Evolutionary conservation across 92 coral and sea anemone species (phyloP), one percentile per base, ranked within the genome.

Genomic region (Heteractis magnifica): DNA sequence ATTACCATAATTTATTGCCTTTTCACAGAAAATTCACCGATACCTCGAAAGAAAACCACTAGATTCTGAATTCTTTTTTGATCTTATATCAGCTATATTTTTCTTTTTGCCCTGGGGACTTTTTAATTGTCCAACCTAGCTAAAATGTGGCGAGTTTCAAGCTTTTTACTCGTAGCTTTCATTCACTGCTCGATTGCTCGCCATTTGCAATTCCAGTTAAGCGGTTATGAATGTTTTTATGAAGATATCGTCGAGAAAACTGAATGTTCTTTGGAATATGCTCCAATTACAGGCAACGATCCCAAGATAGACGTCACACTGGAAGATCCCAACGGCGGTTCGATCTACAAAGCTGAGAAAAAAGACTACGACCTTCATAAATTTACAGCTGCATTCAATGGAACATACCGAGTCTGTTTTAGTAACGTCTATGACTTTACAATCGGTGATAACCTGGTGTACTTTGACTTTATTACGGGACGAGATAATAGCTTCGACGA

Each of bases 221-320:
- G 92, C 81, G 99, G 99, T 49, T 96, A 89, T 73, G 99, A 96
- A 70, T 96, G 99, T 77, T 96, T 96, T 88, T 94, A 90, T 87
- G 98, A 96, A 85, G 94, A 94, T 52, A 90, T 96, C 56, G 89
- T 64, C 44, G 92, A 91, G 77, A 95, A 95, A 12, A 93, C 94
- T 0, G 95, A 94, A 16, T 96, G 99, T 75, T 92, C 99, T 13
- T 70, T 96, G 23, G 99, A 96, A 78, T 96, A 86, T 77, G 99
- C 99, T 12, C 98, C 99, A 1, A 96, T 96, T 10, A 92, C 98
- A 0, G 99, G 99, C 71, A 94, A 92, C 16, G 98, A 96, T 58
- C 99, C 99, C 0, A 93, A 92, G 60, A 86, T 96, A 14, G 99
- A 96, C 26, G 92, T 93, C 8, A 82, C 75, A 81, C 90, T 96